Base-by-base conservation (phyloP, 2,888 invertebrate species). In the Coecobrya sp. region DNA sequence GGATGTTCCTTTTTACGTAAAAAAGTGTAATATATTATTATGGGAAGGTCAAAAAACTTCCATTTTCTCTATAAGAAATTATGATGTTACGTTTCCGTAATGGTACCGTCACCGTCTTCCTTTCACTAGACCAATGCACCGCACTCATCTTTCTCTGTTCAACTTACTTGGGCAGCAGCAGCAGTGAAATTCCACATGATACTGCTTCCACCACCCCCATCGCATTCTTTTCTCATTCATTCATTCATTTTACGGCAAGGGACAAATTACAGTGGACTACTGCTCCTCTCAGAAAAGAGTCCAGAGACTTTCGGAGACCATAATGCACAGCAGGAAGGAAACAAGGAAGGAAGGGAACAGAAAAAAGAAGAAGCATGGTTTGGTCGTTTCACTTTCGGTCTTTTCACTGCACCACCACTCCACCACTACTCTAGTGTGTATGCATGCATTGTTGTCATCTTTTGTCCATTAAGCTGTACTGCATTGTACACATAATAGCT, bases 401-500 rank as follows among this genome's bases (percentile, higher is more conserved):
- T 84, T 84, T 59, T 59, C 82, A 55, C 30, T 81, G 81, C 81
- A 81, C 55, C 52, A 30, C 16, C 79, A 13, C 49, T 8, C 36
- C 36, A 13, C 49, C 62, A 25, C 62, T 25, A 59, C 30, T 52
- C n/a, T n/a, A 22, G 13, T 30, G 45, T 49, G 52, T 76, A 73
- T 73, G 76, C 81, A 68, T 84, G 90, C 90, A 91, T 86, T 91
- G 85, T 91, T 91, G 84, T 91, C 90, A 91, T 91, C 90, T 91
- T 91, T 91, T 91, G 90, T 86, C 73, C 86, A 91, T 91, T 91
- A 91, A 86, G 86, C 86, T 62, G 90, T 89, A 52, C 89, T 81
- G 65, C 79, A 88, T 86, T 70, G 68, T 84, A 36, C 36, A 52
- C 70, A 86, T 86, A 70, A 86, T 86, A 86, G 68, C 86, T 68